A percentile compares a stretch with the other conserved stretches of the same genome.
Evolutionary conservation across 2,888 invertebrate genomes (phyloP).

Genomic region (Nasonovia ribisnigri): DNA sequence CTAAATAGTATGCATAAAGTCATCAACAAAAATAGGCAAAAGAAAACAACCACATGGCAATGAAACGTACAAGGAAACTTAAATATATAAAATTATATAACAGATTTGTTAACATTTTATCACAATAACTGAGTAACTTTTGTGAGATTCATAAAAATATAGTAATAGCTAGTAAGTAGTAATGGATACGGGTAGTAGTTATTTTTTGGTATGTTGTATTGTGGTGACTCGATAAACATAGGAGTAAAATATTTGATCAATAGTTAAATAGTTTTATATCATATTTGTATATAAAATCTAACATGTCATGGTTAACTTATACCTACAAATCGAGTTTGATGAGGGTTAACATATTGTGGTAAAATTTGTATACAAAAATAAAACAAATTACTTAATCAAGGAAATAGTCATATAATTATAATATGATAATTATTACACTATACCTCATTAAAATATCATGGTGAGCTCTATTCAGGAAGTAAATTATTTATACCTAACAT

Average conservation of each 20-base stretch:
- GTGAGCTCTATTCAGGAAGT: conserved; percentile 41
- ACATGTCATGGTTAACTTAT: neutral
- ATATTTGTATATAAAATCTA: neutral
- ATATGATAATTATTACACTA: neutral
- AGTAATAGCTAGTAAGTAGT: conserved; percentile 30
- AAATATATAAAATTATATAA: conserved; percentile 21
- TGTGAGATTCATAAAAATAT: conserved; percentile 8
- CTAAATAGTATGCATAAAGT: neutral
- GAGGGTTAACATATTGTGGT: neutral
- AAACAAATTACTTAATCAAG: neutral
- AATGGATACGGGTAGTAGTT: neutral
- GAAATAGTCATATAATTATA: neutral
- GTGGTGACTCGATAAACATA: conserved; percentile 1
- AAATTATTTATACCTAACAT: neutral
- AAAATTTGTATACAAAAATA: conserved; percentile 53
- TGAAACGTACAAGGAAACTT: neutral
- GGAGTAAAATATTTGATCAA: neutral
- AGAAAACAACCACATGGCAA: neutral
- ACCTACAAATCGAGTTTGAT: neutral
- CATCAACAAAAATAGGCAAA: neutral
- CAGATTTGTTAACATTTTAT: conserved; percentile 25
- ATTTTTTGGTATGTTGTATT: neutral
- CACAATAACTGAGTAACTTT: conserved; percentile 52
- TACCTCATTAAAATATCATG: neutral
- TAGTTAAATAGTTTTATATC: conserved; percentile 7